These are phyloP conservation scores for Thereuonema tuberculata DNA, from an alignment of 1,140 invertebrate genomes.

Conservation along the genomic window DNA sequence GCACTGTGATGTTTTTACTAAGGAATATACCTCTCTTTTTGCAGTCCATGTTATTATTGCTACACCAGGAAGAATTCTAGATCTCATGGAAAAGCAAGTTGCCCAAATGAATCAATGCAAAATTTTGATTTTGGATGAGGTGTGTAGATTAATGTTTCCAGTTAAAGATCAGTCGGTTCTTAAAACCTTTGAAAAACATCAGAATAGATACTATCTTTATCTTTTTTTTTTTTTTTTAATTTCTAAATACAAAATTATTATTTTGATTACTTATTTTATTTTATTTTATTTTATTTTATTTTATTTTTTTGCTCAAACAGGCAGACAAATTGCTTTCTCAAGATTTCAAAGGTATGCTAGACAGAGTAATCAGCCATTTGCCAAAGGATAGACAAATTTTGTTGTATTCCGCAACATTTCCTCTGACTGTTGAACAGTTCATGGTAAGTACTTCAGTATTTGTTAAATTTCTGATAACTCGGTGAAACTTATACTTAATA, in stretches of 20 bases:
- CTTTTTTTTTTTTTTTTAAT: slow-evolving; percentile 2
- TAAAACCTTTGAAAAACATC: too few species aligned
- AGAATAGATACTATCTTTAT: too few species aligned
- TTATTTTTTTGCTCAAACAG: slow-evolving; percentile 30
- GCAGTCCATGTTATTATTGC: slow-evolving; percentile 99
- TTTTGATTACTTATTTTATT: slow-evolving; percentile 12
- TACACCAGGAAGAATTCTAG: slow-evolving; percentile 96
- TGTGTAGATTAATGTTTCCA: slow-evolving; percentile 14
- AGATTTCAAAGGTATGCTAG: slow-evolving; percentile 98
- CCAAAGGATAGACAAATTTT: slow-evolving; percentile 93
- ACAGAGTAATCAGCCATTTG: slow-evolving; percentile 87
- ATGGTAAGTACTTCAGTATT: slow-evolving; percentile 46
- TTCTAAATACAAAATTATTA: slow-evolving; percentile 10
- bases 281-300: not conserved
- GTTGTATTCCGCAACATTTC: slow-evolving; percentile 98
- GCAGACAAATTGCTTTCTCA: slow-evolving; percentile 97
- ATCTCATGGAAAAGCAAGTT: slow-evolving; percentile 98
- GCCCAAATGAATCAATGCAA: slow-evolving; percentile 91
- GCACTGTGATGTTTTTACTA: too few species aligned
- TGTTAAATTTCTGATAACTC: too few species aligned
- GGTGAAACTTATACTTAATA: too few species aligned
- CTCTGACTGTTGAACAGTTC: slow-evolving; percentile 96
- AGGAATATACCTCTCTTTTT: too few species aligned
- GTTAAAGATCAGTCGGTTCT: too few species aligned
- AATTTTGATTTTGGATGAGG: slow-evolving; percentile 93